Evolutionary conservation across 2,888 invertebrate species (phyloP), one percentile per base, ranked within the genome.

Genomic region (Ligdia adustata): DNA sequence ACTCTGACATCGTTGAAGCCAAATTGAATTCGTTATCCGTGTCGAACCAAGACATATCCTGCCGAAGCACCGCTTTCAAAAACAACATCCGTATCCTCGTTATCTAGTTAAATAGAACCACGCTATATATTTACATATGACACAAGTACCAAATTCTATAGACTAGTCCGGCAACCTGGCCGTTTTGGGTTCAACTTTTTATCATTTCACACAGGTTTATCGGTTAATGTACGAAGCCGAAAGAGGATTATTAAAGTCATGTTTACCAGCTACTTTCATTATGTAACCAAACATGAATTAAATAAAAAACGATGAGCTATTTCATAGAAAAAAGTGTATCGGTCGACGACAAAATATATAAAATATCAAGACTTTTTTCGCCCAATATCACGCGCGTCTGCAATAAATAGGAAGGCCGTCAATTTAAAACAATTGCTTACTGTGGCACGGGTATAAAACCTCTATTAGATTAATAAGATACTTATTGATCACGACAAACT

Each of bases 1-100:
- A 95, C 95, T 95, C 95, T 7, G 94, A 92, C 82, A 95, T 93
- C 75, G 92, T 92, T 32, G 93, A 92, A 53, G 95, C 94, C 54
- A 95, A 92, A 64, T 94, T 94, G 47, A 93, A 93, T 38, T 93
- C 92, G 0, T 93, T 91, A 41, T 92, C 92, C 0, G 93, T 93
- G 65, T 95, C 95, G 64, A 93, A 95, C 95, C 95, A 95, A 6
- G 92, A 80, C 91, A 95, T 94, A 52, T 95, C 95, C 73, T 95
- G 95, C 0, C 93, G 86, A 2, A 95, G 79, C 0, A 94, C 93
- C 0, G 94, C 86, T 51, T 91, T 88, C 18, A 95, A 75, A 62
- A 94, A 94, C 52, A 92, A 72, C 59, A 88, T 88, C 4, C 94
- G 85, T 34, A 94, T 92, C 55, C 93, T 85, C 0, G 92, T 92